Evolutionary conservation across 2,888 invertebrate species (phyloP), one percentile per base, ranked within the genome.

Genomic region (Drosophila paranaensis): DNA sequence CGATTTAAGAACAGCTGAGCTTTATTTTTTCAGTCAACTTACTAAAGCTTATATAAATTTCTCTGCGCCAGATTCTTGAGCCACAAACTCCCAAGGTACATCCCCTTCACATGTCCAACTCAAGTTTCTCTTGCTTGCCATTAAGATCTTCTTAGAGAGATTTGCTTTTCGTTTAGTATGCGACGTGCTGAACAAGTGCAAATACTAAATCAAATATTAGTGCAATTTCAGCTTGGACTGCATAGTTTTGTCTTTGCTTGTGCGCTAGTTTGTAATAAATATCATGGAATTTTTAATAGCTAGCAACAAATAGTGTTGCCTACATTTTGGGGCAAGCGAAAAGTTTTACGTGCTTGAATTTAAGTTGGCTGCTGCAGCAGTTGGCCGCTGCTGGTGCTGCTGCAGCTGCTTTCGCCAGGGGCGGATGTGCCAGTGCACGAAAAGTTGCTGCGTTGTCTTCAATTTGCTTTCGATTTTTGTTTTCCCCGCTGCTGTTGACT

Each of bases 381-480:
- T 45, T 39, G 27, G 27, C 3, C 43, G 37, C 45, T 50, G 50
- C 43, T 9, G 53, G 46, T 33, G 20, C 63, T 10, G 37, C 37
- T 37, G 37, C 4, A 10, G 58, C 48, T 40, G 25, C 63, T 43
- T 39, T 40, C 25, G 50, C 50, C 3, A 48, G 50, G 50, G 45
- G 60, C 76, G 89, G 85, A 85, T 81, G 80, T 78, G 74, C 60
- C 67, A 67, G 71, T 61, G 69, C 66, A 61, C 60, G 69, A 82
- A 82, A 82, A 80, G 65, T 86, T 87, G 55, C 45, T 71, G 58
- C 77, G 71, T 73, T 88, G 73, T 89, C 85, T 86, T 85, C 82
- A 89, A 82, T 89, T 88, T 88, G 86, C 86, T 89, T 89, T 86
- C 90, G 81, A 86, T 86, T 89, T 86, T 86, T 82, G 68, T 75